Conservation (phyloP, 2,888 invertebrate species). For the Cheilosia urbana region DNA sequence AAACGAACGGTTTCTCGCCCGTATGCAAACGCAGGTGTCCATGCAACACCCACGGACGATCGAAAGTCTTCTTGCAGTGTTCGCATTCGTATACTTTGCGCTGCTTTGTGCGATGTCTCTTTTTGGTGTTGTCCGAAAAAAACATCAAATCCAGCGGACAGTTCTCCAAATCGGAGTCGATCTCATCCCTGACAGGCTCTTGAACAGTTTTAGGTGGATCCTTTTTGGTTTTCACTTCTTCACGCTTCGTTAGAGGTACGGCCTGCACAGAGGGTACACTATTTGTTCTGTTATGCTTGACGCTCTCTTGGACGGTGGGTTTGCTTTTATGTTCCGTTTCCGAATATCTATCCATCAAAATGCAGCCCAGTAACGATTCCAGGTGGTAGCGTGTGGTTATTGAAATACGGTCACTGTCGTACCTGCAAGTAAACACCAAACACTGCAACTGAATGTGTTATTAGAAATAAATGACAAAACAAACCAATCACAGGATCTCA, state of each 20-base stretch:
- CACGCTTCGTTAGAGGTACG: neutral
- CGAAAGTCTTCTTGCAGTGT: slow-evolving; percentile 87
- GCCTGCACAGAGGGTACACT: neutral
- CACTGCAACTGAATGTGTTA: neutral
- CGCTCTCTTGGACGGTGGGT: slow-evolving; percentile 38
- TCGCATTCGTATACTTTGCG: slow-evolving; percentile 79
- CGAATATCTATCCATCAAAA: slow-evolving; percentile 78
- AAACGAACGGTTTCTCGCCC: slow-evolving; percentile 88
- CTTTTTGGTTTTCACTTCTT: neutral
- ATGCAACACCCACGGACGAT: slow-evolving; percentile 89
- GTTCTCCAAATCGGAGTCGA: slow-evolving; percentile 55
- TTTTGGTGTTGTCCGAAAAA: slow-evolving; percentile 59
- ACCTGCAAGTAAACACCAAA: slow-evolving; percentile 72
- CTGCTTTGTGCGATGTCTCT: slow-evolving; percentile 76
- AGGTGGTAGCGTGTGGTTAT: slow-evolving; percentile 78
- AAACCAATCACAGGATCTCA: slow-evolving; percentile 79
- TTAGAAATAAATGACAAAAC: neutral
- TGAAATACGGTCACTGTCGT: slow-evolving; percentile 79
- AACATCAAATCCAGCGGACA: slow-evolving; percentile 61
- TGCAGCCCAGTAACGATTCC: slow-evolving; percentile 77
- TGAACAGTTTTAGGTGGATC: slow-evolving; percentile 29
- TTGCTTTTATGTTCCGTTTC: slow-evolving; percentile 69
- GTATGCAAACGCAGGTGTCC: slow-evolving; percentile 89
- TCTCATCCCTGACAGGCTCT: slow-evolving; percentile 8
- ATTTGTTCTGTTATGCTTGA: neutral